These are phyloP conservation scores for Formica selysi DNA, from an alignment of 1,140 invertebrate genomes.

Conservation along the genomic window DNA sequence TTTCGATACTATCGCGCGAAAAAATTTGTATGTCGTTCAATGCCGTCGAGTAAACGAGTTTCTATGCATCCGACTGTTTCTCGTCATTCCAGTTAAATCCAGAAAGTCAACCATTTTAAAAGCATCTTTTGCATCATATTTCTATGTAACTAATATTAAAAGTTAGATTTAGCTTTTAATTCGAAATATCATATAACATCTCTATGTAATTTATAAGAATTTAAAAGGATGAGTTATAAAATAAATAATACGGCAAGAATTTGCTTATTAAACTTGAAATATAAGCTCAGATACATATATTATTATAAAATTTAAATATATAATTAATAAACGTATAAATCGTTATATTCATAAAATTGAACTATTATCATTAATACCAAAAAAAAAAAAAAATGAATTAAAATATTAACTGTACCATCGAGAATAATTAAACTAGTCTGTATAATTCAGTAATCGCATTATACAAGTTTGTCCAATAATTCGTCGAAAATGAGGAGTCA, in stretches of 20 bases:
- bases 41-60: slow-evolving; percentile 33
- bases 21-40: slow-evolving; percentile 43
- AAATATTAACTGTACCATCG: slow-evolving; percentile 18
- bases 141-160: neutral
- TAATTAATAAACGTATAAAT: slow-evolving; percentile 42
- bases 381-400: slow-evolving; percentile 27
- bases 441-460: slow-evolving; percentile 44
- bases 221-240: neutral
- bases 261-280: slow-evolving; percentile 5
- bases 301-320: neutral
- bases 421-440: slow-evolving; percentile 41
- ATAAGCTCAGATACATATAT: neutral
- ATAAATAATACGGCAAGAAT: neutral
- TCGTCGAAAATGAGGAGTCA: slow-evolving; percentile 24
- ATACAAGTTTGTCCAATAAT: slow-evolving; percentile 26
- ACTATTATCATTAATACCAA: slow-evolving; percentile 11
- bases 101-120: neutral
- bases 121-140: slow-evolving; percentile 5
- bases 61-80: slow-evolving; percentile 18
- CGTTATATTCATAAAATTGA: neutral
- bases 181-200: neutral
- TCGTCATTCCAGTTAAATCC: slow-evolving; percentile 3
- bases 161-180: slow-evolving; percentile 8
- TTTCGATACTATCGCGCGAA: slow-evolving; percentile 47
- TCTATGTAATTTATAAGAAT: neutral